Percentiles rank a stretch among this genome's conserved stretches.
These are phyloP conservation scores for Trachymyrmex septentrionalis DNA, from an alignment of 1,140 invertebrate species.

Conservation along the genomic window DNA sequence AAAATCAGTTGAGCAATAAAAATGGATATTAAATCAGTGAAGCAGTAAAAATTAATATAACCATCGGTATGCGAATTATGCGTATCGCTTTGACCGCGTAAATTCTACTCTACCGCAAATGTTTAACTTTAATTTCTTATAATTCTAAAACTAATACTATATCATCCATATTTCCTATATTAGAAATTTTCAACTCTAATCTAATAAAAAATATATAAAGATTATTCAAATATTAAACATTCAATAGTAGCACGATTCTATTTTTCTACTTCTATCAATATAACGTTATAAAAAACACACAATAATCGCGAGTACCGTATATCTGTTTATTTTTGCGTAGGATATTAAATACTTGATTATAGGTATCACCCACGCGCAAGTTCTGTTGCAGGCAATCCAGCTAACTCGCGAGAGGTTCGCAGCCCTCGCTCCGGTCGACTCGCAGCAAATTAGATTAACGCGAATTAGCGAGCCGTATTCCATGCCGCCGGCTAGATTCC, in stretches of 20 bases:
- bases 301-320: background rate
- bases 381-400: background rate
- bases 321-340: background rate
- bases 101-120: background rate
- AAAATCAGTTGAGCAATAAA: background rate
- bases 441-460: slow-evolving; percentile 84
- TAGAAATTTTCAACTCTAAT: background rate
- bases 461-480: slow-evolving; percentile 84
- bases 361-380: background rate
- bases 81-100: background rate
- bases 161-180: background rate
- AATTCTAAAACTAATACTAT: background rate
- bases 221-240: background rate
- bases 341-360: background rate
- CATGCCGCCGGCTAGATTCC: slow-evolving; percentile 80
- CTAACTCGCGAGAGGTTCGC: slow-evolving; percentile 67
- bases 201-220: background rate
- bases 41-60: slow-evolving; percentile 6
- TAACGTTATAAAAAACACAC: background rate
- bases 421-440: slow-evolving; percentile 72
- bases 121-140: background rate
- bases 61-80: background rate
- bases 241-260: background rate
- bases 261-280: background rate
- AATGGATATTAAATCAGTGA: background rate